phyloP scores from a whole-genome alignment of 2,797 vertebrate species.

The Pangasius mekongensis region DNA sequence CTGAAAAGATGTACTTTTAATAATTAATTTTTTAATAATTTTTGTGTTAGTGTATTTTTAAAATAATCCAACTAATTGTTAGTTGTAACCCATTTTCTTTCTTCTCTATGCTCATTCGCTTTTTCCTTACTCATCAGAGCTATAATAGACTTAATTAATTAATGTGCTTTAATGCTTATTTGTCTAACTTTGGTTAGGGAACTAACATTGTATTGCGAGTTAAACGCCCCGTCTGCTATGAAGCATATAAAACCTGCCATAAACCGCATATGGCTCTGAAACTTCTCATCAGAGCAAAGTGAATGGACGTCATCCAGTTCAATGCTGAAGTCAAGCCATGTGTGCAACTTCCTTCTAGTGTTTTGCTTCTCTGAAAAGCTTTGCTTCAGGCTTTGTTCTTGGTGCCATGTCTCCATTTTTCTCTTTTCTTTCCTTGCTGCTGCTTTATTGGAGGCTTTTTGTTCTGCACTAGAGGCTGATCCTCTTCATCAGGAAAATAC shows the following conservation, averaged over 20 bases:
- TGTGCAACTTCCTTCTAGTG: not conserved
- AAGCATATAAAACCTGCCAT: not conserved
- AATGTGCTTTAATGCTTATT: not conserved
- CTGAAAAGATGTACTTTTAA: not conserved
- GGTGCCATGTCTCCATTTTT: conserved; percentile 29
- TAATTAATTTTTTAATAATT: no score
- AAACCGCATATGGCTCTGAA: not conserved
- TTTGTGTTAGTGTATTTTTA: not conserved
- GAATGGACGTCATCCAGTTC: conserved; percentile 54
- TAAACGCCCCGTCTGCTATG: no score
- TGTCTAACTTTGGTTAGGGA: not conserved
- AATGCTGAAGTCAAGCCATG: conserved; percentile 60
- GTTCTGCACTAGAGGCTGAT: conserved; percentile 11
- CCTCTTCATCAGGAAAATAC: not conserved
- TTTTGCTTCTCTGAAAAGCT: conserved; percentile 56
- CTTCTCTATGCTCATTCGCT: conserved; percentile 4
- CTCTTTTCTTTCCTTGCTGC: not conserved
- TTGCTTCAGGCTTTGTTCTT: conserved; percentile 60
- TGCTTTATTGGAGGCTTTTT: conserved; percentile 23
- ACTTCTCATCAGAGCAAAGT: not conserved
- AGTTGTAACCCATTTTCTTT: not conserved
- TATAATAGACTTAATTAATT: not conserved
- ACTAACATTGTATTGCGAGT: not conserved
- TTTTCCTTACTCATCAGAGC: not conserved
- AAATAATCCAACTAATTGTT: not conserved